Conservation (phyloP, 37 sponge, comb jelly and placozoan species). For the Trichoplax adhaerens region DNA sequence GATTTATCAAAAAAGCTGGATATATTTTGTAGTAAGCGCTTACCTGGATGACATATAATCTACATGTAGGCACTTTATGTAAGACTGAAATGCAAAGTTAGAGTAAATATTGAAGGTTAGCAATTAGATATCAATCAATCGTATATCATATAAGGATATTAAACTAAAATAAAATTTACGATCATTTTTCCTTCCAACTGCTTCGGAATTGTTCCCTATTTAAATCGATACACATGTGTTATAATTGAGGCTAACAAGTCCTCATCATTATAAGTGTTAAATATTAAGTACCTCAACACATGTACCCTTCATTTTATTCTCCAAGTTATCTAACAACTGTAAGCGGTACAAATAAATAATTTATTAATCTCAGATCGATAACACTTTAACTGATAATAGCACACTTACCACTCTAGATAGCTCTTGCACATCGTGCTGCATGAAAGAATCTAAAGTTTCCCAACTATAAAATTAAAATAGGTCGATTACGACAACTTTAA, state of each 20-base stretch:
- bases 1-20: background rate
- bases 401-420: conserved; percentile 71
- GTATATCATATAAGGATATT: no score
- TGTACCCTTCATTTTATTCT: conserved; percentile 92
- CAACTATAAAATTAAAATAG: conserved; percentile 24
- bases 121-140: no score
- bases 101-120: background rate
- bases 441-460: conserved; percentile 92
- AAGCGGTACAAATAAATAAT: background rate
- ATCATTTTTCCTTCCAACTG: conserved; percentile 92
- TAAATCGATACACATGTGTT: no score
- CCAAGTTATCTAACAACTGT: conserved; percentile 85
- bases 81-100: conserved; percentile 33
- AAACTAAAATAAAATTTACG: conserved; percentile 3
- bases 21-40: background rate
- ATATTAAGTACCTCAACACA: conserved; percentile 54
- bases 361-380: no score
- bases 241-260: no score
- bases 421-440: conserved; percentile 99
- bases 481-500: background rate
- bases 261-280: background rate
- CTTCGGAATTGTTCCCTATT: conserved; percentile 72
- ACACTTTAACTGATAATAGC: no score
- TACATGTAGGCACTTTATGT: conserved; percentile 56
- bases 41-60: conserved; percentile 70